These are phyloP conservation scores for Caenorhabditis japonica DNA, from an alignment of 2,888 invertebrate genomes.

Conservation along the genomic window DNA sequence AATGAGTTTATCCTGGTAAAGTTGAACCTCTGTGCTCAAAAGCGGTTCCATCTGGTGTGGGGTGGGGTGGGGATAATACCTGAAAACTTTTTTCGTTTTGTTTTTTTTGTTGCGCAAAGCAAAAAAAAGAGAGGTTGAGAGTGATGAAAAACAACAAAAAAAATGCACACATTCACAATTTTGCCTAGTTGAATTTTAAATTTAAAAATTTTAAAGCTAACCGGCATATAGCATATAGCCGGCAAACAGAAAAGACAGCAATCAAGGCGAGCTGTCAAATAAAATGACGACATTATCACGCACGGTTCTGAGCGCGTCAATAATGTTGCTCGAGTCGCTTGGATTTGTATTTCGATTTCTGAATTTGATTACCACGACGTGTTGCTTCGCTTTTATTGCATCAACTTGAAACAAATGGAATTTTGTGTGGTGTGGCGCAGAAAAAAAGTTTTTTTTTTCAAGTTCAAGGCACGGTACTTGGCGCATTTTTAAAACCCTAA, in stretches of 20 bases:
- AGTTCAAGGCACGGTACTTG: too few species aligned
- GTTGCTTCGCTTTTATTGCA: not conserved
- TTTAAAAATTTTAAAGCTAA: conserved; percentile 3
- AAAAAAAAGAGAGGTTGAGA: conserved; percentile 17
- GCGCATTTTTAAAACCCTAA: too few species aligned
- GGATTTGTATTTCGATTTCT: conserved; percentile 2
- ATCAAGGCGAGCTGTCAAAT: conserved; percentile 37
- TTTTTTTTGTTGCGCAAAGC: too few species aligned
- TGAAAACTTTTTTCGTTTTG: too few species aligned
- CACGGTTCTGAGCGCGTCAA: conserved; percentile 30
- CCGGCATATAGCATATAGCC: too few species aligned
- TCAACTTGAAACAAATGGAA: conserved; percentile 7
- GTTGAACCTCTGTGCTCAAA: conserved; percentile 32
- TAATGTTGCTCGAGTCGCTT: not conserved
- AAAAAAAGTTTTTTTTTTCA: too few species aligned
- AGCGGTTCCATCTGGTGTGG: conserved; percentile 45
- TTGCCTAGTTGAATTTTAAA: too few species aligned
- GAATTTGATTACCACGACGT: conserved; percentile 10
- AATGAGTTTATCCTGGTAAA: conserved; percentile 46
- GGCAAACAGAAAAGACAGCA: conserved; percentile 32
- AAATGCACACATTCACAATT: too few species aligned
- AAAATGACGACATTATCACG: conserved; percentile 47
- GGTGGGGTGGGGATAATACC: too few species aligned
- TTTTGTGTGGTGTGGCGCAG: conserved; percentile 6
- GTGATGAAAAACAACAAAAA: conserved; percentile 4